A percentile compares a stretch with the other conserved stretches of the same genome.
Conservation (phyloP, 2,888 invertebrate species). For the Malthinus seriepunctatus region DNA sequence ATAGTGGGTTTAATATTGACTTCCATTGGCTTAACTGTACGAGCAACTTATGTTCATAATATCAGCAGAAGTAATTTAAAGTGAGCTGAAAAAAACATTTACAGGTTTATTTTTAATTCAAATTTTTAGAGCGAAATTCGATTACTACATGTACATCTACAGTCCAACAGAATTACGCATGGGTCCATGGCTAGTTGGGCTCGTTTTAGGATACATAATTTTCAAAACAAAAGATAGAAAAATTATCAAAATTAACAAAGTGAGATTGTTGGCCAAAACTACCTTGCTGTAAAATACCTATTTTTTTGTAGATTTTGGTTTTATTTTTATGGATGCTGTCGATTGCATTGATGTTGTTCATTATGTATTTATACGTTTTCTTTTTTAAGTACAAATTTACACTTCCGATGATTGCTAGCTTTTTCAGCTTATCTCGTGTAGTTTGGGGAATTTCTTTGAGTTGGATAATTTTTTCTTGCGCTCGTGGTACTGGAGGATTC, state of each 20-base stretch:
- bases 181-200: constrained; percentile 36
- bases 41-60: constrained; percentile 11
- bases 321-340: constrained; percentile 27
- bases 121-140: constrained; percentile 12
- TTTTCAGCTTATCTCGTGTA: constrained; percentile 27
- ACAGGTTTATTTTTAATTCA: neutral
- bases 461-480: constrained; percentile 36
- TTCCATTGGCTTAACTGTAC: constrained; percentile 1
- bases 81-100: constrained; percentile 1
- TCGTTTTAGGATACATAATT: constrained; percentile 34
- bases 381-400: constrained; percentile 22
- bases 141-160: constrained; percentile 30
- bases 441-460: constrained; percentile 32
- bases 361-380: constrained; percentile 17
- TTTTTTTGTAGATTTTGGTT: constrained; percentile 26
- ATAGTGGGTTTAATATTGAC: neutral
- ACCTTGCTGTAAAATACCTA: neutral
- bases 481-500: constrained; percentile 40
- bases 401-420: constrained; percentile 21
- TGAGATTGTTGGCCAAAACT: constrained; percentile 11
- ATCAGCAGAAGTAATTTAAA: neutral
- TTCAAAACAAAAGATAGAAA: constrained; percentile 28
- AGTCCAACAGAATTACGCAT: constrained; percentile 35
- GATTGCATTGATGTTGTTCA: constrained; percentile 20
- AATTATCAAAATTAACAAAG: constrained; percentile 30